Base-by-base conservation (phyloP, 1,140 invertebrate genomes). In the Drosophila sproati region DNA sequence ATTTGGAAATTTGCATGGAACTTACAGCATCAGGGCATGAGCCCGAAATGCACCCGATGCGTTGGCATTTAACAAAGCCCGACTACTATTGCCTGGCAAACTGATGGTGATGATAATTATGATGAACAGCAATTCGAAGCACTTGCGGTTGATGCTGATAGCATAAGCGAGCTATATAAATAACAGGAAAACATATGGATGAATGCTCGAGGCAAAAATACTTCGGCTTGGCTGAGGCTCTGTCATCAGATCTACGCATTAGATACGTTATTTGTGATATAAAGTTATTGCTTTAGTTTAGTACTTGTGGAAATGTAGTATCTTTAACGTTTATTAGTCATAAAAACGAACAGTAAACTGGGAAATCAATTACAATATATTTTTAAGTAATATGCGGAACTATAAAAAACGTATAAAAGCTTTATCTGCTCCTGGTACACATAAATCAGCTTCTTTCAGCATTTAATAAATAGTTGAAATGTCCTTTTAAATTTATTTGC, bases 1-100 rank as follows among this genome's bases (percentile, higher is more conserved):
- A 87, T 87, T 87, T 82, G 79, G 79, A 77, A 82, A 79, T 88
- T 87, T 79, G 63, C 73, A 79, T 73, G 56, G 66, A 56, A 68
- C 54, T 60, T 59, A 39, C 72, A 34, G 37, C 56, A 34, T 35
- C 34, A n/a, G 39, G 50, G 55, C 71, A 69, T 41, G 52, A 20
- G 29, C 28, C 39, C 51, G 20, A 70, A 75, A 57, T 57, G 67
- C 43, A 59, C 37, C 52, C 67, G 67, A 71, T 63, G 67, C 73
- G 55, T 66, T 76, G 35, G 73, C 68, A 72, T 60, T 71, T 60
- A 66, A 72, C 73, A 75, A 47, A 62, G 59, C 32, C 32, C 64
- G 7, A 8, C 48, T 41, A 10, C 61, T 20, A 2, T 20, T 20
- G 20, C 20, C 20, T 20, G 20, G 20, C 39, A 63, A 43, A 37